These are phyloP conservation scores for Okamejei kenojei DNA, from an alignment of 2,797 vertebrate species.

Conservation along the genomic window DNA sequence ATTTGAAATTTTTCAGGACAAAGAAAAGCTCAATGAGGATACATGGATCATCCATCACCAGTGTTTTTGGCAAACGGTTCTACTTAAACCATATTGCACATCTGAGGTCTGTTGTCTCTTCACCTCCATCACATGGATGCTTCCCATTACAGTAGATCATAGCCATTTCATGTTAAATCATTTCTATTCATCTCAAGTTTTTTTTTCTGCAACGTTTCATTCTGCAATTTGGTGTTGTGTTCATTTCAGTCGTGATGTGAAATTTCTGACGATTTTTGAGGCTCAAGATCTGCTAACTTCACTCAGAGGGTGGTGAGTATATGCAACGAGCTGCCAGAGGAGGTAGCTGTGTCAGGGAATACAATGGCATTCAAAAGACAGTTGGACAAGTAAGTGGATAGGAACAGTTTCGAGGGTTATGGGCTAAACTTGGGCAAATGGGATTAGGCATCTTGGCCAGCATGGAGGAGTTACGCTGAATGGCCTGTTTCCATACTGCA, in stretches of 20 bases:
- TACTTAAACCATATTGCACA: background rate
- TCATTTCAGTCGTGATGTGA: background rate
- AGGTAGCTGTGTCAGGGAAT: too few relatives aligned
- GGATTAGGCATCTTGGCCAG: too few relatives aligned
- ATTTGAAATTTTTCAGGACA: constrained; percentile 3
- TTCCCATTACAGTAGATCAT: background rate
- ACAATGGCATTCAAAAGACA: too few relatives aligned
- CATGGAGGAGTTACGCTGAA: too few relatives aligned
- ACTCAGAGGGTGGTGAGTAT: too few relatives aligned
- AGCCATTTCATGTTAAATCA: background rate
- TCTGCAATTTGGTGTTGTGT: background rate
- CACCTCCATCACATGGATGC: background rate
- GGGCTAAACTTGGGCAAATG: too few relatives aligned
- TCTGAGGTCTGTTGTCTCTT: background rate
- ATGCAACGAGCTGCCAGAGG: too few relatives aligned
- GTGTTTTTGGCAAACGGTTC: background rate
- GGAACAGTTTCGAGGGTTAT: too few relatives aligned
- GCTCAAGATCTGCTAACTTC: background rate
- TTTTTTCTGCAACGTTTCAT: background rate
- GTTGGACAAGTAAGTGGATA: too few relatives aligned
- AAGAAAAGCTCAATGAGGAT: background rate
- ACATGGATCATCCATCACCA: background rate
- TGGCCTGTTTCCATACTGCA: too few relatives aligned
- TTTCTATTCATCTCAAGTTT: background rate
- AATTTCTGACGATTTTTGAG: background rate